Base-by-base conservation (phyloP, 2,797 vertebrate genomes). In the Etheostoma perlongum region DNA sequence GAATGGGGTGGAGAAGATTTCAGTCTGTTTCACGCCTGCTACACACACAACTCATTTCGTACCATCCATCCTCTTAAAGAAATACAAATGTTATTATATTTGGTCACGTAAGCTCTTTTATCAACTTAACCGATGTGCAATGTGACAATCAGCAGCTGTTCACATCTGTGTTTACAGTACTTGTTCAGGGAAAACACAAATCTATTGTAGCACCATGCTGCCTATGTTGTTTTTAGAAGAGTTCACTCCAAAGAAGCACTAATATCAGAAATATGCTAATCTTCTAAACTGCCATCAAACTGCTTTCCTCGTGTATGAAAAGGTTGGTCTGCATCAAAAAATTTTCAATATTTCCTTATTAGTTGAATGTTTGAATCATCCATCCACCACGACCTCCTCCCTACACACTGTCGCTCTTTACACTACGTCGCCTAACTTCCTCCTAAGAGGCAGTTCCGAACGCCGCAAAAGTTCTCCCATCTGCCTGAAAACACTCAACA, bases 1-100 rank as follows among this genome's bases (percentile, higher is more conserved):
- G 67, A 83, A 71, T 4, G 49, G 23, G 72, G 73, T 49, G 78
- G 63, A 88, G 75, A 75, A 59, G 25, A 76, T 78, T 74, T 85
- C 61, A 65, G 66, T 67, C 55, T 51, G 58, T 81, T 86, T 83
- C 73, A 71, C 21, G 58, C 67, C 62, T 49, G 67, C 78, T 80
- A 67, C 71, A 69, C 33, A n/a, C 53, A 72, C 52, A 52, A 68
- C 54, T 75, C 51, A 58, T 66, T 79, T 68, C 21, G 25, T 10
- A 23, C 19, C 14, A 59, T 59, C 49, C 10, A 6, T 68, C 72
- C 33, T 27, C 54, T 52, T 25, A 14, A 55, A 82, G 27, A 59
- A 76, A 70, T 42, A 47, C 23, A 72, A 78, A 70, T 61, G 19
- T 67, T 59, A 63, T 80, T 70, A 54, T 61, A 57, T 78, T 65